Conservation (phyloP, 2,888 invertebrate genomes). For the Dinocampus coccinellae region DNA sequence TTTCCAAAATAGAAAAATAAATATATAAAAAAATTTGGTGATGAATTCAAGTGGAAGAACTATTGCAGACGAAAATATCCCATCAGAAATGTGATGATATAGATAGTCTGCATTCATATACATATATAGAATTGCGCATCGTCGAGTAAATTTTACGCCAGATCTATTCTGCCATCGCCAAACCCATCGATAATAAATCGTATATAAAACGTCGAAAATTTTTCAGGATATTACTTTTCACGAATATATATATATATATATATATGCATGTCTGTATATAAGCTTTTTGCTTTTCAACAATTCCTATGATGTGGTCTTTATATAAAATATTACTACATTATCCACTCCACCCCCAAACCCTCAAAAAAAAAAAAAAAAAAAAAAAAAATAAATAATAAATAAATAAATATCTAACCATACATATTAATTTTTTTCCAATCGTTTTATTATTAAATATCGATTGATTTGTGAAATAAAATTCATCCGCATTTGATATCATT, state of each 20-base stretch:
- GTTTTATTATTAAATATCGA: no score
- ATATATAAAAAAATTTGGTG: neutral
- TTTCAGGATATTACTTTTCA: constrained; percentile 10
- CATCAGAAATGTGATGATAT: neutral
- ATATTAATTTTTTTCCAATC: no score
- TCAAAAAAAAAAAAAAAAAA: no score
- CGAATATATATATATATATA: neutral
- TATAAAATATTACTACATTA: no score
- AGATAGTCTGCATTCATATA: neutral
- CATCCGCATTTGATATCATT: no score
- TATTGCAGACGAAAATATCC: neutral
- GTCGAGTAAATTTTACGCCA: constrained; percentile 35
- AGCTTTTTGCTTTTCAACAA: neutral
- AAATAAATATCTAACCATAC: no score
- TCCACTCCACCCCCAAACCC: no score
- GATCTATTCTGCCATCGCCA: constrained; percentile 26
- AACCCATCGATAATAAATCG: constrained; percentile 34
- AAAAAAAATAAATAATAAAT: no score
- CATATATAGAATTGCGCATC: constrained; percentile 19
- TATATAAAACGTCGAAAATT: constrained; percentile 32
- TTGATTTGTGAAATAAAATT: no score
- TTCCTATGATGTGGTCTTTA: neutral
- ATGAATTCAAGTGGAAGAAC: neutral
- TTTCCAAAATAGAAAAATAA: no score
- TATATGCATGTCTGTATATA: neutral